phyloP scores from a whole-genome alignment of 2,888 invertebrate genomes.

The Cybosia mesomella region DNA sequence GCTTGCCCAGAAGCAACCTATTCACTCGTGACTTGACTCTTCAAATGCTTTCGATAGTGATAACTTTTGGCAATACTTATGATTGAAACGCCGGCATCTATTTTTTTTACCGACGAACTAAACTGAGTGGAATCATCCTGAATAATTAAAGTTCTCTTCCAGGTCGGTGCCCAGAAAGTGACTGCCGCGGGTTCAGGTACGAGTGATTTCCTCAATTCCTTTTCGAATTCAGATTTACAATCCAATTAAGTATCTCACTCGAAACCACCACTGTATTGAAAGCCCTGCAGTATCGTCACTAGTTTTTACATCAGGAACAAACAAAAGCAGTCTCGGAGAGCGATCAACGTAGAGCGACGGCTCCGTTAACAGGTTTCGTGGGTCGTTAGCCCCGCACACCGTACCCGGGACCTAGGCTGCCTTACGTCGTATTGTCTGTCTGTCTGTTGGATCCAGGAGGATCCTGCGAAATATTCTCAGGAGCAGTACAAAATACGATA shows the following conservation, averaged over 20 bases:
- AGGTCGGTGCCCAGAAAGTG: too few relatives aligned
- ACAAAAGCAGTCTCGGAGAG: constrained; percentile 39
- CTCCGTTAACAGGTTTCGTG: constrained; percentile 59
- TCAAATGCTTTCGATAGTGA: too few relatives aligned
- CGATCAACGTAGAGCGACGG: constrained; percentile 46
- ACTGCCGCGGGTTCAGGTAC: neutral
- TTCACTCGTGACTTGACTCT: neutral
- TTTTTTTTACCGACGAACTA: too few relatives aligned
- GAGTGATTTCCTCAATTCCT: neutral
- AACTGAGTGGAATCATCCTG: neutral
- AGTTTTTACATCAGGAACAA: constrained; percentile 24
- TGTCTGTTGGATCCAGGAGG: too few relatives aligned
- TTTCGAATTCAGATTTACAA: neutral
- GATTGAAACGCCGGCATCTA: too few relatives aligned
- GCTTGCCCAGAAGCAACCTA: too few relatives aligned
- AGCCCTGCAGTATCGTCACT: neutral
- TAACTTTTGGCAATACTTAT: too few relatives aligned
- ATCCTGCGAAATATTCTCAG: too few relatives aligned
- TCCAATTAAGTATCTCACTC: neutral
- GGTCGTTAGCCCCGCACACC: constrained; percentile 59
- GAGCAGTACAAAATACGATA: too few relatives aligned
- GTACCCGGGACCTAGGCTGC: constrained; percentile 33
- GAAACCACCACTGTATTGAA: neutral
- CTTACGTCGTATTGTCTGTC: constrained; percentile 3
- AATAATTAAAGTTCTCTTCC: neutral